Percentiles rank a stretch among this genome's conserved stretches.
Conservation (phyloP, 2,888 invertebrate species). For the Cheilosia vernalis region DNA sequence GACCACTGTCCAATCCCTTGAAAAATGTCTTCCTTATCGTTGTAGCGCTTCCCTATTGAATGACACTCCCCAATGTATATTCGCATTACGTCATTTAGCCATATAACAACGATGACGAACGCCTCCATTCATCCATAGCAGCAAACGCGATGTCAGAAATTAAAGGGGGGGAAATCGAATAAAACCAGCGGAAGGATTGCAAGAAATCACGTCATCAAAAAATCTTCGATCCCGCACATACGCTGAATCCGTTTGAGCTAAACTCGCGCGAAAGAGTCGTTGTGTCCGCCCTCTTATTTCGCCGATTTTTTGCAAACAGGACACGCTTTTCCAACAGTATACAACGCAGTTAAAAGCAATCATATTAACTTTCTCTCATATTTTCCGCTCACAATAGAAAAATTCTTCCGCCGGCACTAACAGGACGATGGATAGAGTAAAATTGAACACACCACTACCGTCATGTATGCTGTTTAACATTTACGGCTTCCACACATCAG, state of each 20-base stretch:
- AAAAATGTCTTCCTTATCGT: neutral
- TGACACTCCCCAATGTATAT: slow-evolving; percentile 8
- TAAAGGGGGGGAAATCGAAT: neutral
- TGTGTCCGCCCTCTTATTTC: slow-evolving; percentile 11
- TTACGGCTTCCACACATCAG: slow-evolving; percentile 45
- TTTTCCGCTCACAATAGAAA: slow-evolving; percentile 22
- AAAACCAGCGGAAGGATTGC: neutral
- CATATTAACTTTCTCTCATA: slow-evolving; percentile 52
- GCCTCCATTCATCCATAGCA: neutral
- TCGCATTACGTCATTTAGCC: slow-evolving; percentile 27
- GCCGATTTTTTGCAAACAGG: slow-evolving; percentile 21
- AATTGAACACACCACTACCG: slow-evolving; percentile 20
- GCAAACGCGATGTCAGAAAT: slow-evolving; percentile 5
- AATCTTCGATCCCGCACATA: neutral
- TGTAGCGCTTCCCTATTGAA: slow-evolving; percentile 3
- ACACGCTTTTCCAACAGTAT: neutral
- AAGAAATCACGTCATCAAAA: slow-evolving; percentile 43
- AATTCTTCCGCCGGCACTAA: slow-evolving; percentile 10
- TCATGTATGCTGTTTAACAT: slow-evolving; percentile 21
- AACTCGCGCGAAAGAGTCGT: neutral
- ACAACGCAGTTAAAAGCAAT: slow-evolving; percentile 13
- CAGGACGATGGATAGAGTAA: slow-evolving; percentile 43
- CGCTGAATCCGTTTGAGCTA: neutral
- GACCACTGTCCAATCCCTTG: neutral
- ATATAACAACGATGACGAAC: neutral